A percentile compares a stretch with the other conserved stretches of the same genome.
phyloP scores from a whole-genome alignment of 2,888 invertebrate species.

The Amphimallon solstitiale region DNA sequence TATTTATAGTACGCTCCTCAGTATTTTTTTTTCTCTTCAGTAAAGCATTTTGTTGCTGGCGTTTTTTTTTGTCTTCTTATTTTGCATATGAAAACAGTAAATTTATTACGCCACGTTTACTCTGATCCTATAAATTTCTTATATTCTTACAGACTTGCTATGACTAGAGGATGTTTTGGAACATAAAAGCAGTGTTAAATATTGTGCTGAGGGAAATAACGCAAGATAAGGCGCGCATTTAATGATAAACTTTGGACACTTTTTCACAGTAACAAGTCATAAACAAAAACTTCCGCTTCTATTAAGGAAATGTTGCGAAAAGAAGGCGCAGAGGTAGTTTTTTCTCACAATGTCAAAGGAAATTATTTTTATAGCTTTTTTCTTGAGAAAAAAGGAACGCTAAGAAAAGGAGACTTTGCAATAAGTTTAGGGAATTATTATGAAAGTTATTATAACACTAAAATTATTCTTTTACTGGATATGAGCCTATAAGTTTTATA shows the following conservation, averaged over 20 bases:
- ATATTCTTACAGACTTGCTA: not conserved
- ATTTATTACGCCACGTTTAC: not conserved
- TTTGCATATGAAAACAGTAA: conserved; percentile 2
- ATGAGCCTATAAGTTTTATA: no score
- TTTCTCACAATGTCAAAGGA: no score
- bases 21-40: not conserved
- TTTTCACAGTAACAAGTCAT: conserved; percentile 22
- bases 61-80: not conserved
- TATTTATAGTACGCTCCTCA: conserved; percentile 1
- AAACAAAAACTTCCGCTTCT: conserved; percentile 16
- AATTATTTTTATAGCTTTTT: no score
- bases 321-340: no score
- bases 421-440: no score
- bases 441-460: no score
- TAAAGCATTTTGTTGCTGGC: not conserved
- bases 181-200: conserved; percentile 1
- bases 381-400: no score
- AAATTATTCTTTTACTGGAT: no score
- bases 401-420: no score
- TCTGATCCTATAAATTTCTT: conserved; percentile 8
- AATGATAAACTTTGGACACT: conserved; percentile 9
- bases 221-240: conserved; percentile 3
- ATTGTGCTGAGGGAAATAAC: conserved; percentile 21
- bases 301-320: no score
- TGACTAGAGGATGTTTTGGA: not conserved